phyloP scores from a whole-genome alignment of 2,113 vertebrate genomes.

The Gnathochromis pfefferi region DNA sequence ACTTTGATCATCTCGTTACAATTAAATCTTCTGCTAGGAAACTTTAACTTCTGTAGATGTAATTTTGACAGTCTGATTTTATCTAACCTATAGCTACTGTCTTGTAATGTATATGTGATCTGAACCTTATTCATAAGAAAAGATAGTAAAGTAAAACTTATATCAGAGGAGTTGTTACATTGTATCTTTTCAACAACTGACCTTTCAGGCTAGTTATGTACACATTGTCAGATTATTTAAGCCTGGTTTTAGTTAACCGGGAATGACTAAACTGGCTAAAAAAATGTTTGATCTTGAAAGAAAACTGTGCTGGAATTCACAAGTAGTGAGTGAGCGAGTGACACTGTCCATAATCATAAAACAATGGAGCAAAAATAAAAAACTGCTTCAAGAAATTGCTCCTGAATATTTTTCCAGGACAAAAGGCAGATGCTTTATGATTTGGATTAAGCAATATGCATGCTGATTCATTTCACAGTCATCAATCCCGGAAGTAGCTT shows the following conservation, averaged over 20 bases:
- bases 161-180: background rate
- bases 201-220: background rate
- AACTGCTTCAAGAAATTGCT: background rate
- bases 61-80: background rate
- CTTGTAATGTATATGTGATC: background rate
- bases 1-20: background rate
- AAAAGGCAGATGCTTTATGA: background rate
- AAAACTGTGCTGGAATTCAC: background rate
- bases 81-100: background rate
- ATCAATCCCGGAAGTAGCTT: background rate
- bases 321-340: background rate
- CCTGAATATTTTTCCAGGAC: background rate
- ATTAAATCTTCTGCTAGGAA: background rate
- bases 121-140: background rate
- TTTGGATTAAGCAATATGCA: slow-evolving; percentile 3
- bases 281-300: background rate
- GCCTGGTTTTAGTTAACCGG: background rate
- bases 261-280: background rate
- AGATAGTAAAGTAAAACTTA: background rate
- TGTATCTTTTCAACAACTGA: background rate
- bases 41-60: background rate
- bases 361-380: background rate
- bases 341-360: background rate
- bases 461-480: slow-evolving; percentile 4
- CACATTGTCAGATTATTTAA: background rate